phyloP scores from a whole-genome alignment of 2,888 invertebrate genomes.

The Oligia strigilis region DNA sequence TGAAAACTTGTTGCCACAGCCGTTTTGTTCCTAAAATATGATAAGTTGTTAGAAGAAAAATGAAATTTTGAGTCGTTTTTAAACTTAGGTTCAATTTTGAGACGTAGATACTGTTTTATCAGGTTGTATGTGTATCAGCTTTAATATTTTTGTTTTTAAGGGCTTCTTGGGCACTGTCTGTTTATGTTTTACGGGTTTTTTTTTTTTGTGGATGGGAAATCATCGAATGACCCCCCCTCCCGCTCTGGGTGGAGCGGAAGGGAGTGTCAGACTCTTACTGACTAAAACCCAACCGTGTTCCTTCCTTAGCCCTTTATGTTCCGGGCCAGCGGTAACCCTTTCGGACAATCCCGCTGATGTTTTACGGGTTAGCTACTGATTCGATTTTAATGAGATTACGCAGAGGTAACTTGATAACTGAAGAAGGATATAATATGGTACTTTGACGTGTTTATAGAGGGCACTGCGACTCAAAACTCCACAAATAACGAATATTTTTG shows the following conservation, averaged over 20 bases:
- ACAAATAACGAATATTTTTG: neutral
- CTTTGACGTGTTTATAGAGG: neutral
- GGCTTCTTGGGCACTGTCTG: neutral
- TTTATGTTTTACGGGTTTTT: too few relatives aligned
- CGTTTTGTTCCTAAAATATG: constrained; percentile 86
- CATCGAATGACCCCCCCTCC: too few relatives aligned
- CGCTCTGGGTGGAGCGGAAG: too few relatives aligned
- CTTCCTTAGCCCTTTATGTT: too few relatives aligned
- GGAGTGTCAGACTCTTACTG: too few relatives aligned
- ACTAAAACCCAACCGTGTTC: too few relatives aligned
- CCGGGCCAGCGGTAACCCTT: too few relatives aligned
- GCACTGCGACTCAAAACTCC: neutral
- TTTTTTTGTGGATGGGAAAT: too few relatives aligned
- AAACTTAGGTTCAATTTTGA: neutral
- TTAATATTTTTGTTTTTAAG: neutral
- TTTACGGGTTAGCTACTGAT: too few relatives aligned
- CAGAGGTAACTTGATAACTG: neutral
- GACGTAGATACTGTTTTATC: neutral
- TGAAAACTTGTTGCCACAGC: constrained; percentile 92
- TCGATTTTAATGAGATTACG: constrained; percentile 24
- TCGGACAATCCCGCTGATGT: too few relatives aligned
- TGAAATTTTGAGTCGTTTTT: neutral
- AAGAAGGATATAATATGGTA: constrained; percentile 10
- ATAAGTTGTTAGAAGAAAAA: neutral
- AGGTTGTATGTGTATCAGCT: neutral